Conservation (phyloP, 1,140 invertebrate genomes). For the Gonioctena quinquepunctata region DNA sequence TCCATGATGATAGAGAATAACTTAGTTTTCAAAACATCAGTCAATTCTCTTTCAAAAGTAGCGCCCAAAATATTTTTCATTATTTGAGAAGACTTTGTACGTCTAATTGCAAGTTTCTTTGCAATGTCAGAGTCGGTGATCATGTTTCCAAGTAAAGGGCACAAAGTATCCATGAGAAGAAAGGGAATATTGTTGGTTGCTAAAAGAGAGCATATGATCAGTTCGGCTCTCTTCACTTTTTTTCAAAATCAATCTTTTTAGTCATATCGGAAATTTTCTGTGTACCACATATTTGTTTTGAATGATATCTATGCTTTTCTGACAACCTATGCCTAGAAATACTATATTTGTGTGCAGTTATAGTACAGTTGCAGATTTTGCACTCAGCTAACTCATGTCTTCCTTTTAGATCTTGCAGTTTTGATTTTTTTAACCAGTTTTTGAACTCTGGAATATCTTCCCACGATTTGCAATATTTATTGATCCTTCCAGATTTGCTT, state of each 20-base stretch:
- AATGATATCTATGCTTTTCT: neutral
- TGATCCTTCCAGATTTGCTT: neutral
- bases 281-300: neutral
- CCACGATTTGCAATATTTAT: neutral
- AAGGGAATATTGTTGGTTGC: slow-evolving; percentile 22
- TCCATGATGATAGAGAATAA: slow-evolving; percentile 19
- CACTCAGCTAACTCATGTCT: neutral
- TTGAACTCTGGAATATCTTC: neutral
- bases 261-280: neutral
- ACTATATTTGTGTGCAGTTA: neutral
- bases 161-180: slow-evolving; percentile 8
- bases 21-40: neutral
- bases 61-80: slow-evolving; percentile 6
- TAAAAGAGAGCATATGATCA: slow-evolving; percentile 15
- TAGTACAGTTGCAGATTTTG: neutral
- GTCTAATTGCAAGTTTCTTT: slow-evolving; percentile 1
- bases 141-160: neutral
- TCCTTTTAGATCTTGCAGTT: neutral
- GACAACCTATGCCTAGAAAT: neutral
- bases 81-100: slow-evolving; percentile 9
- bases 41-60: neutral
- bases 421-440: neutral
- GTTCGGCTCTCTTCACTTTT: slow-evolving; percentile 6
- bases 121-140: slow-evolving; percentile 21
- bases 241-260: neutral